phyloP scores from a whole-genome alignment of 2,797 vertebrate species.

The Falco peregrinus region DNA sequence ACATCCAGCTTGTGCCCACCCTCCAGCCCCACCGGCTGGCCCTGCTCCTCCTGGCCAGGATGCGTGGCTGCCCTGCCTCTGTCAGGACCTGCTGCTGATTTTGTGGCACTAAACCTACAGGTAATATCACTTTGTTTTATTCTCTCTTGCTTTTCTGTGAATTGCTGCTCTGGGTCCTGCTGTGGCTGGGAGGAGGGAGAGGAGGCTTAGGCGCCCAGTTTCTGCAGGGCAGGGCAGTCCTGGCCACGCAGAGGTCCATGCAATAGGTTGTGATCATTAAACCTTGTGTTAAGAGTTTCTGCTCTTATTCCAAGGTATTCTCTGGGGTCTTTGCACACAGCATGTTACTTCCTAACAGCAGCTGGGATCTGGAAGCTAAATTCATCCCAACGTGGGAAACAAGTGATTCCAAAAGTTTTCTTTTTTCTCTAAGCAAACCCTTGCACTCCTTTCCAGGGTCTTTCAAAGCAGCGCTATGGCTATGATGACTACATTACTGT shows the following conservation, averaged over 20 bases:
- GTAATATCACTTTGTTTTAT: background rate
- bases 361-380: background rate
- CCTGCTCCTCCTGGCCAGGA: accelerated
- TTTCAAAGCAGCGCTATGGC: background rate
- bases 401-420: background rate
- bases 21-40: background rate
- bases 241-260: accelerated
- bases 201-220: accelerated
- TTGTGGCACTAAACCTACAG: background rate
- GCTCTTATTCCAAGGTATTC: background rate
- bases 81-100: background rate
- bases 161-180: background rate
- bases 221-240: background rate
- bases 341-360: background rate
- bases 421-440: background rate
- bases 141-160: background rate
- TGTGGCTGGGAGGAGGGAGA: background rate
- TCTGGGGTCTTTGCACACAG: background rate
- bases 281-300: background rate
- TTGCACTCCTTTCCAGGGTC: background rate
- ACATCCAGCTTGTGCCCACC: accelerated
- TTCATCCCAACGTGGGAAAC: background rate
- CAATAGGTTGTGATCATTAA: background rate
- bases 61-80: background rate
- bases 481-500: background rate